Conservation (phyloP, 2,113 vertebrate species). For the Pteruthius melanotis region DNA sequence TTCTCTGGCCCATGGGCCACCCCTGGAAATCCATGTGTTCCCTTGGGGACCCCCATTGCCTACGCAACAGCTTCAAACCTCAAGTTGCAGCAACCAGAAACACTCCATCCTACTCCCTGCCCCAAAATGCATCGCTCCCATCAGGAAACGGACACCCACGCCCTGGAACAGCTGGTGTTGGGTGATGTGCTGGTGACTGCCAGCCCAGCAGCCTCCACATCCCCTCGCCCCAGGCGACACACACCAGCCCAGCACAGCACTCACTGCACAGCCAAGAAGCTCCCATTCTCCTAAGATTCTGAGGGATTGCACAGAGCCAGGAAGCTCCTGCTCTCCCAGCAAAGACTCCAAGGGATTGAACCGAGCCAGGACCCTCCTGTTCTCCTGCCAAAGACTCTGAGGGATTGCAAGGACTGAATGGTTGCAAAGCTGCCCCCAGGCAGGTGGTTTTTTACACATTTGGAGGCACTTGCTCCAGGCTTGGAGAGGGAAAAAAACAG, state of each 20-base stretch:
- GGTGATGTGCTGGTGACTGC: accelerated
- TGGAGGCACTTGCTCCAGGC: not conserved
- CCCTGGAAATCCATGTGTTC: not conserved
- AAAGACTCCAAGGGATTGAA: not conserved
- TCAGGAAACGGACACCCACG: not conserved
- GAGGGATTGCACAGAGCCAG: not conserved
- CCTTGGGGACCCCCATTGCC: not conserved
- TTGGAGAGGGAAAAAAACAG: not conserved
- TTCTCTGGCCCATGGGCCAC: not conserved
- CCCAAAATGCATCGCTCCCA: not conserved
- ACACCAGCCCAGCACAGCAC: not conserved
- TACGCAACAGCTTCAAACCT: not conserved
- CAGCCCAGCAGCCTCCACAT: not conserved
- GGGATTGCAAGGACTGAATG: not conserved
- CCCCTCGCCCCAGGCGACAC: accelerated
- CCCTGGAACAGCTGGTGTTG: accelerated
- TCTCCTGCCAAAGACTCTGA: not conserved
- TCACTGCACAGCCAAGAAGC: not conserved
- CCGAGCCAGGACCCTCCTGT: not conserved
- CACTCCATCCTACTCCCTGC: not conserved
- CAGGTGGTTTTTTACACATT: not conserved
- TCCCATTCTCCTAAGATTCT: not conserved
- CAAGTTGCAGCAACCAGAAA: not conserved
- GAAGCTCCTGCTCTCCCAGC: not conserved
- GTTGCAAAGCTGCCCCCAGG: not conserved